These are phyloP conservation scores for Nymphalis io DNA, from an alignment of 1,140 invertebrate species.

Conservation along the genomic window DNA sequence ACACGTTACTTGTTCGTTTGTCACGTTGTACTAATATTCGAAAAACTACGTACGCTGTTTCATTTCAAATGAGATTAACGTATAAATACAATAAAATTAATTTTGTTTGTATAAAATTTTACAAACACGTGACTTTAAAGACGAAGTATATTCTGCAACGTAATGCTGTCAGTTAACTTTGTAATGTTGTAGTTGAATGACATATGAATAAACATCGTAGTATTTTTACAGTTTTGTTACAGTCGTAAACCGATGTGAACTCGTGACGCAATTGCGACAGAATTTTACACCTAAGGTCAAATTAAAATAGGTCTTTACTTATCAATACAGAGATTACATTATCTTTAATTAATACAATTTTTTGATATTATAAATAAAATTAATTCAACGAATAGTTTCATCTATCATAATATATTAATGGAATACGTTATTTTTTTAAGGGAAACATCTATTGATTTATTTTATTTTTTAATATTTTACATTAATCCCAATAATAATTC, in stretches of 20 bases:
- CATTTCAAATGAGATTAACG: neutral
- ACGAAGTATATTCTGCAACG: too few species aligned
- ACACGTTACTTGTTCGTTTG: too few species aligned
- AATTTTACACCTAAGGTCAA: neutral
- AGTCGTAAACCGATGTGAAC: neutral
- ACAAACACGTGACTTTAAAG: too few species aligned
- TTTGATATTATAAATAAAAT: neutral
- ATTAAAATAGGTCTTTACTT: neutral
- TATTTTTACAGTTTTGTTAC: constrained; percentile 3
- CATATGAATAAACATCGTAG: constrained; percentile 8
- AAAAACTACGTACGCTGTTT: too few species aligned
- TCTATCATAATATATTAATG: too few species aligned
- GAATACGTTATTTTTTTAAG: too few species aligned
- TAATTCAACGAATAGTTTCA: too few species aligned
- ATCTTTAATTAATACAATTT: neutral
- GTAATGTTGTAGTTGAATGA: constrained; percentile 6
- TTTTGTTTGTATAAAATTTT: too few species aligned
- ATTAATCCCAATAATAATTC: too few species aligned
- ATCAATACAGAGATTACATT: neutral
- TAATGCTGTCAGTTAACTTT: neutral
- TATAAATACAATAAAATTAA: neutral
- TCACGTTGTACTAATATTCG: too few species aligned
- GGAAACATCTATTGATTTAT: too few species aligned
- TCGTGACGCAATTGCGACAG: neutral
- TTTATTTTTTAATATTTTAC: too few species aligned